Evolutionary conservation across 2,888 invertebrate species (phyloP).

Genomic region (Notodonta dromedarius): DNA sequence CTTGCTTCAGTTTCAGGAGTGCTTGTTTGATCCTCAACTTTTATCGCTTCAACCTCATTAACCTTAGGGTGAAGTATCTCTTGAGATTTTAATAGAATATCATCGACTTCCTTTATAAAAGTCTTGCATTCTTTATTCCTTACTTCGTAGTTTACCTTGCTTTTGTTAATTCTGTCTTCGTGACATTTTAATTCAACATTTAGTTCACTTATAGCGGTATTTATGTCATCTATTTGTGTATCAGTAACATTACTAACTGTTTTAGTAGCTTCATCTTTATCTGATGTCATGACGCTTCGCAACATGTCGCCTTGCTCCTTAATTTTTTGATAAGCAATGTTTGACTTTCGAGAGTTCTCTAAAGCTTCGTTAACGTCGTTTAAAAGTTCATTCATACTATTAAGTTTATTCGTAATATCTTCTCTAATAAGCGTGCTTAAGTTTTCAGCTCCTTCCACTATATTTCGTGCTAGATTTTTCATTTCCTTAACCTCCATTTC

Average conservation of each 20-base stretch:
- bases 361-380: constrained; percentile 76
- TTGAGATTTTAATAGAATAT: constrained; percentile 66
- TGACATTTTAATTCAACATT: constrained; percentile 69
- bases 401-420: constrained; percentile 78
- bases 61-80: constrained; percentile 63
- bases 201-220: constrained; percentile 64
- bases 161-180: constrained; percentile 67
- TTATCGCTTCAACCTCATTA: background rate
- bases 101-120: constrained; percentile 74
- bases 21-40: constrained; percentile 10
- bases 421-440: constrained; percentile 71
- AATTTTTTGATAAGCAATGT: constrained; percentile 66
- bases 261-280: constrained; percentile 17
- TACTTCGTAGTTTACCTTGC: constrained; percentile 63
- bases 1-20: constrained; percentile 11
- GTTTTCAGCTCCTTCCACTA: constrained; percentile 76
- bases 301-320: constrained; percentile 56
- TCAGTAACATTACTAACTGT: constrained; percentile 46
- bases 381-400: constrained; percentile 76
- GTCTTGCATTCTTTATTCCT: constrained; percentile 69
- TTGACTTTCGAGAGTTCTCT: constrained; percentile 73
- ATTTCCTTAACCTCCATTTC: constrained; percentile 71
- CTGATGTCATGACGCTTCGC: constrained; percentile 32
- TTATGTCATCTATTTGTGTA: constrained; percentile 68
- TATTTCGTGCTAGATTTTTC: constrained; percentile 69